phyloP scores from a whole-genome alignment of 2,113 vertebrate species.

The Calyptommatus sinebrachiatus region DNA sequence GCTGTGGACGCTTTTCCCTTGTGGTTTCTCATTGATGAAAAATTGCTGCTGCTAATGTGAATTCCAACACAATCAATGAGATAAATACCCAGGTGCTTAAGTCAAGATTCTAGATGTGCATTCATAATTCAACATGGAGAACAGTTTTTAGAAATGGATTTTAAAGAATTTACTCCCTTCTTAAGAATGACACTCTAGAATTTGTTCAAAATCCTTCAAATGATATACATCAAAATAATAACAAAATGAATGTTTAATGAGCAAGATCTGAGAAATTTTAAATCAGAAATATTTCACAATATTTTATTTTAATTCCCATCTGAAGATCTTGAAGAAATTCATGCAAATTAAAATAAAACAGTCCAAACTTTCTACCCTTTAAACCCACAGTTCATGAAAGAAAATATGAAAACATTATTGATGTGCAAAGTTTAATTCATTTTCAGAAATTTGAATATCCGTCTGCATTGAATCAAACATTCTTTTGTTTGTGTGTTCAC shows the following conservation, averaged over 20 bases:
- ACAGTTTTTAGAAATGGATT: background rate
- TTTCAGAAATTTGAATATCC: too few species aligned
- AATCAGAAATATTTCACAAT: too few species aligned
- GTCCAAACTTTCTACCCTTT: background rate
- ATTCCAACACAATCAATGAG: constrained; percentile 8
- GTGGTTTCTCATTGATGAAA: constrained; percentile 23
- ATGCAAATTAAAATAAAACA: background rate
- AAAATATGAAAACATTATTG: too few species aligned
- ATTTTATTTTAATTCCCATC: background rate
- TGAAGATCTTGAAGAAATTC: background rate
- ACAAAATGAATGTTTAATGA: background rate
- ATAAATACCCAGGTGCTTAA: constrained; percentile 24
- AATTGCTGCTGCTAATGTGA: constrained; percentile 21
- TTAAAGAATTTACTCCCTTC: background rate
- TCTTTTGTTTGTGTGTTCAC: too few species aligned
- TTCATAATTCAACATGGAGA: background rate
- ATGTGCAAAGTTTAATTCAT: too few species aligned
- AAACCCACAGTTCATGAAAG: background rate
- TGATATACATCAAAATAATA: background rate
- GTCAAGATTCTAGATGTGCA: background rate
- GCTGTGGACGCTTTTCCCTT: constrained; percentile 29
- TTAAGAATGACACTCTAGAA: background rate
- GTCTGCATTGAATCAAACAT: too few species aligned
- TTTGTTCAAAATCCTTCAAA: background rate
- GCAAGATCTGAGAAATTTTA: too few species aligned